Evolutionary conservation across 2,888 invertebrate species (phyloP).

Genomic region (Andrena hattorfiana): DNA sequence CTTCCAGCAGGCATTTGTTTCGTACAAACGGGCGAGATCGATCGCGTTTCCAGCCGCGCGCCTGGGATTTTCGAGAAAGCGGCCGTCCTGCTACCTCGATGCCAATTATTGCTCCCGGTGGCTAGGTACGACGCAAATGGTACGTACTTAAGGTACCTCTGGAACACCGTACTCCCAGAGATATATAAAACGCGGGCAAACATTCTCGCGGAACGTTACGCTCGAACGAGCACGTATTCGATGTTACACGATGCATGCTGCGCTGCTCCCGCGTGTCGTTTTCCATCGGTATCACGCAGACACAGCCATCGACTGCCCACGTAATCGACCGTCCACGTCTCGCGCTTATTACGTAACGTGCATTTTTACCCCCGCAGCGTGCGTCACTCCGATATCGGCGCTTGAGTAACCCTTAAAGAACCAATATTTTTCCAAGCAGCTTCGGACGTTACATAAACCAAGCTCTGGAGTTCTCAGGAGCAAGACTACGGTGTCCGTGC

Average conservation of each 20-base stretch:
- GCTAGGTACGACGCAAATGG: conserved; percentile 30
- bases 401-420: neutral
- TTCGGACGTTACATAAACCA: neutral
- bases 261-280: conserved; percentile 69
- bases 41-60: neutral
- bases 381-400: conserved; percentile 14
- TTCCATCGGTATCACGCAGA: conserved; percentile 65
- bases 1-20: neutral
- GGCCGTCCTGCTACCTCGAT: conserved; percentile 17
- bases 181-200: conserved; percentile 16
- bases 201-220: conserved; percentile 58
- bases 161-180: conserved; percentile 6
- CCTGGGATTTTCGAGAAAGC: conserved; percentile 47
- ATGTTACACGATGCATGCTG: conserved; percentile 54
- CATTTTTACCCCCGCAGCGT: conserved; percentile 42
- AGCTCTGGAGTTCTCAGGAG: neutral
- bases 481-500: neutral
- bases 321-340: conserved; percentile 74
- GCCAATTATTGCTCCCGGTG: conserved; percentile 46
- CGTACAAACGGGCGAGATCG: neutral
- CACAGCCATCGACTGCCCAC: conserved; percentile 70
- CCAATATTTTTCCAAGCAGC: neutral
- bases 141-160: conserved; percentile 37
- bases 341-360: conserved; percentile 74
- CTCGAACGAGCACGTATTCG: conserved; percentile 50